Base-by-base conservation (phyloP, 2,797 vertebrate species). In the Enteromius unitaeniatus region DNA sequence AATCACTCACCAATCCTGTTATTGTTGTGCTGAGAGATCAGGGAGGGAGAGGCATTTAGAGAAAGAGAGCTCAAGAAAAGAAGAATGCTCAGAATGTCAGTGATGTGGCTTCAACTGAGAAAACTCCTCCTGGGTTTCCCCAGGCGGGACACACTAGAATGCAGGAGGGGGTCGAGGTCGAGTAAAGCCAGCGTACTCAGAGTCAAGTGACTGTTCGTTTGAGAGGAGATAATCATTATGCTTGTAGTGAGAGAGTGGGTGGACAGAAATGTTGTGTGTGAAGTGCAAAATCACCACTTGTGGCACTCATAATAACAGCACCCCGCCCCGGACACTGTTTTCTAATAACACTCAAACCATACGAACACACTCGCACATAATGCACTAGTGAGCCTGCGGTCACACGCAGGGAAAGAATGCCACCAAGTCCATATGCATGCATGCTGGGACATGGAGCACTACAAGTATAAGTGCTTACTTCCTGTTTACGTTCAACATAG, bases 71-170 rank as follows among this genome's bases (percentile, higher is more conserved):
- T 89, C 3, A 86, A 92, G 91, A 87, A 85, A 74, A 85, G 77
- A 84, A 89, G 95, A 94, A 94, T 94, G 91, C 90, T 87, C 78
- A 92, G 94, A 93, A 95, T 95, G 93, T 86, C n/a, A 91, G 88
- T 79, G 90, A 94, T 91, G 92, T 83, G 68, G 88, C 87, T 76
- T 82, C 23, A 65, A 75, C 45, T 0, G 47, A 67, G 62, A 68
- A 83, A 74, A 64, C 19, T 90, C 85, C 86, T 88, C 85, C 74
- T 49, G 78, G 58, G 81, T 86, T 78, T 90, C 90, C 88, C 89
- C 78, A 34, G 90, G 89, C 89, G n/a, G 81, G 37, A 58, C 19
- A 55, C 84, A 47, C 19, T 13, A 64, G 49, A 81, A 51, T 23
- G n/a, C 51, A 40, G 55, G 51, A 55, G 45, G 55, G 69, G 49